Evolutionary conservation across 2,888 invertebrate genomes (phyloP).

Genomic region (Tetragnatha montana): DNA sequence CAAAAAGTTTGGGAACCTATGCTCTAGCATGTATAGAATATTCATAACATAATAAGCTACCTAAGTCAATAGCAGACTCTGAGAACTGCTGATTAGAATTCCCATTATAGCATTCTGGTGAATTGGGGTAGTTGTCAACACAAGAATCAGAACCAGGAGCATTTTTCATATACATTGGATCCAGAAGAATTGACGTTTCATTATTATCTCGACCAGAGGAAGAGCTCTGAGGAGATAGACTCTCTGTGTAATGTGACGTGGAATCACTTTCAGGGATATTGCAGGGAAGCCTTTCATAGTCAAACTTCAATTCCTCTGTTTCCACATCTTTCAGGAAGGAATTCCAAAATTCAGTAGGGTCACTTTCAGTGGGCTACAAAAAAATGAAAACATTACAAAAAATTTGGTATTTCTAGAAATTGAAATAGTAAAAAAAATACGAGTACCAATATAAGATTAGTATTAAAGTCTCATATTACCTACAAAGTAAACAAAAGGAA

Average conservation of each 20-base stretch:
- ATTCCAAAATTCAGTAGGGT: conserved; percentile 53
- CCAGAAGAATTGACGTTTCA: conserved; percentile 29
- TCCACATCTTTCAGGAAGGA: conserved; percentile 58
- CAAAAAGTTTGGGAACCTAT: no score
- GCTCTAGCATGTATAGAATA: no score
- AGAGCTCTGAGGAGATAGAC: conserved; percentile 59
- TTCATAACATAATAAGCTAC: conserved; percentile 17
- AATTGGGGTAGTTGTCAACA: conserved; percentile 17
- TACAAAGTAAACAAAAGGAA: no score
- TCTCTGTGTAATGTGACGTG: conserved; percentile 49
- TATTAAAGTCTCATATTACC: no score
- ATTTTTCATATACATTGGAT: conserved; percentile 6
- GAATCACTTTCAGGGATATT: conserved; percentile 53
- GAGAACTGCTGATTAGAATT: conserved; percentile 24
- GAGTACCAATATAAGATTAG: no score
- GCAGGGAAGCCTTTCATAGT: not conserved
- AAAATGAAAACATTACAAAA: not conserved
- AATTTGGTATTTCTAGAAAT: no score
- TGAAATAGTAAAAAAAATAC: no score
- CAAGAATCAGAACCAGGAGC: conserved; percentile 10
- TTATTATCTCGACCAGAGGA: conserved; percentile 51
- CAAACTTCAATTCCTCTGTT: conserved; percentile 5
- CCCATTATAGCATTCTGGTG: conserved; percentile 17
- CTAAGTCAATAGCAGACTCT: conserved; percentile 44
- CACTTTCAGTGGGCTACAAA: conserved; percentile 23